Evolutionary conservation across 1,140 invertebrate species (phyloP), one percentile per base, ranked within the genome.

Genomic region (Scaptomyza pallida): DNA sequence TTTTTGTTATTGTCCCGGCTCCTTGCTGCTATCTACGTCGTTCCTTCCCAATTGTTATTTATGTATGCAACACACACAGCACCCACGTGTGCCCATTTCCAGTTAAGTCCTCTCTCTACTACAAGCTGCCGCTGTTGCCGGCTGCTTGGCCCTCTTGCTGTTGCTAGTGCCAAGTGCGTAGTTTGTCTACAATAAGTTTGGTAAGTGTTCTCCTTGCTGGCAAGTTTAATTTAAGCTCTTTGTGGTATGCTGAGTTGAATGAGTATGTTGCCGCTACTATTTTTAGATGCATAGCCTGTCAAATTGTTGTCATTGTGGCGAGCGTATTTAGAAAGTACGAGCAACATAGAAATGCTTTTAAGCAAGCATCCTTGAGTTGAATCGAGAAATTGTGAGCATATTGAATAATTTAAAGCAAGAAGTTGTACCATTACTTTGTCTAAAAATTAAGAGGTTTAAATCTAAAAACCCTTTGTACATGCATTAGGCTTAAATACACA

Each of bases 21-120:
- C 15, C 54, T 17, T 10, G 33, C 6, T 54, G 40, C 30, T 35
- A 30, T 61, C 55, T 44, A 47, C 45, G 70, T 59, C 45, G 17
- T 35, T 35, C 13, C 16, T 13, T 30, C 26, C 44, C 54, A 78
- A 86, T 86, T 86, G 82, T 69, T 88, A 78, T 88, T 86, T 88
- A 86, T 86, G 61, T 78, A 86, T 81, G 63, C 82, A 72, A 55
- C 48, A 60, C 41, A 21, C 45, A 44, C 10, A 35, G 43, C 69
- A 15, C 41, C 63, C 80, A 78, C 76, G 68, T 76, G 63, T 54
- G 60, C 35, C 15, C 47, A n/a, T 9, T 40, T 41, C 52, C 13
- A 26, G n/a, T 5, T 13, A 26, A 47, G n/a, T 26, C 2, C 23
- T 5, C 44, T n/a, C 44, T 47, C 17, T 3, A 12, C 12, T n/a